Conservation (phyloP, 2,888 invertebrate genomes). For the Drosophila mimetica region DNA sequence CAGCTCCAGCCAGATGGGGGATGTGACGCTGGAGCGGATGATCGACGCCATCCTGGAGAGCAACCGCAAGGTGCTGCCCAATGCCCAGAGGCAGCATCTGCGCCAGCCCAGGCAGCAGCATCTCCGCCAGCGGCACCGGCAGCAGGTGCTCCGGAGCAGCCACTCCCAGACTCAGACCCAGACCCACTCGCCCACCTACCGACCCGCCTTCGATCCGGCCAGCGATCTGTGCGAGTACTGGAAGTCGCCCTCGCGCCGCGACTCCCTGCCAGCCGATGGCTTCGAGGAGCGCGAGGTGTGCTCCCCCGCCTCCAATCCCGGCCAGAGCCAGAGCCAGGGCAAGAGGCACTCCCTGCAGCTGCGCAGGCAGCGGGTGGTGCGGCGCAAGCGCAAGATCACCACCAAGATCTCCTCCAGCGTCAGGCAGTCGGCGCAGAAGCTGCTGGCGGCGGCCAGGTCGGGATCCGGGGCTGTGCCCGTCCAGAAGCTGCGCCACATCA, state of each 20-base stretch:
- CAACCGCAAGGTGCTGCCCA: constrained; percentile 71
- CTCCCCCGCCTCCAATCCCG: constrained; percentile 55
- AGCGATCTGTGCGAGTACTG: constrained; percentile 84
- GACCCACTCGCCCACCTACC: constrained; percentile 82
- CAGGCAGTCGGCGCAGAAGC: constrained; percentile 78
- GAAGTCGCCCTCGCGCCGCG: constrained; percentile 59
- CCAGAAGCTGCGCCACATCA: constrained; percentile 65
- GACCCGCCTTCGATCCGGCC: constrained; percentile 84
- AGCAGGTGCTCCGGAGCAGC: constrained; percentile 11
- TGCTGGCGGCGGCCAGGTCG: constrained; percentile 58
- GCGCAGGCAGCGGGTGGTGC: constrained; percentile 78
- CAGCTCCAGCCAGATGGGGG: constrained; percentile 84
- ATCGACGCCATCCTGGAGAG: constrained; percentile 84
- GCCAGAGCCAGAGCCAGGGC: not conserved
- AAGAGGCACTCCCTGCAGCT: constrained; percentile 55
- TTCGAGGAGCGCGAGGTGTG: constrained; percentile 82
- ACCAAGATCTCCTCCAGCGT: constrained; percentile 71
- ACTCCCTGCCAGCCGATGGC: constrained; percentile 13
- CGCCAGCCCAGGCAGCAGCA: constrained; percentile 24
- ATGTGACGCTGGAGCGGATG: constrained; percentile 83
- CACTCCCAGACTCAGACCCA: not conserved
- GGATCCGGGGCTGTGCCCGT: constrained; percentile 4
- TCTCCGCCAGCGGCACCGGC: constrained; percentile 14
- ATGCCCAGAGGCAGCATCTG: constrained; percentile 32
- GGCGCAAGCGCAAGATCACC: constrained; percentile 76